Percentiles rank a stretch among this genome's conserved stretches.
phyloP scores from a whole-genome alignment of 2,113 vertebrate species.

The Pseudorasbora parva region DNA sequence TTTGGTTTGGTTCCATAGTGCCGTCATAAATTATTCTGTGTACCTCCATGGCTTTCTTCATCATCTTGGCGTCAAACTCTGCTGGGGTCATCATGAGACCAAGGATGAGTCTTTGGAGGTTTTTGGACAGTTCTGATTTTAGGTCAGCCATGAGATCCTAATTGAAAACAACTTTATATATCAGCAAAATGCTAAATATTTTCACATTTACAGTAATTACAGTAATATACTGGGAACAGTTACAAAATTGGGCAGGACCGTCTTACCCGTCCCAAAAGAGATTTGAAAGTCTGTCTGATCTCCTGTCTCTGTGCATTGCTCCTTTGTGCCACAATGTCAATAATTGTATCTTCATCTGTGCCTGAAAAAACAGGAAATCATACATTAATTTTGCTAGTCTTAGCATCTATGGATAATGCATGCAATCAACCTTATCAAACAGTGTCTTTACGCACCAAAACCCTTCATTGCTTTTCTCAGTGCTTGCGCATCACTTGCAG shows the following conservation, averaged over 20 bases:
- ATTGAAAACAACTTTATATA: neutral
- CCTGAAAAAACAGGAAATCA: conserved; percentile 71
- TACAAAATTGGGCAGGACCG: neutral
- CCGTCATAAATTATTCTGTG: neutral
- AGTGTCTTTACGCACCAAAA: conserved; percentile 77
- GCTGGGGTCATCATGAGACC: conserved; percentile 91
- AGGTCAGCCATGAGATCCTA: conserved; percentile 95
- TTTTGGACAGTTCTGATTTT: conserved; percentile 93
- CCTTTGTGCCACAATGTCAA: conserved; percentile 85
- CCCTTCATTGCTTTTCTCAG: conserved; percentile 98
- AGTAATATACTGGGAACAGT: neutral
- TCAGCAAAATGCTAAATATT: neutral
- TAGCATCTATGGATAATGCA: neutral
- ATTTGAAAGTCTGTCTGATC: conserved; percentile 91
- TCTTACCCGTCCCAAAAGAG: conserved; percentile 90
- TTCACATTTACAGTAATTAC: neutral
- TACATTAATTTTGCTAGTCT: neutral
- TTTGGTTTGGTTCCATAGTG: neutral
- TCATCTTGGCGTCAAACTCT: conserved; percentile 95
- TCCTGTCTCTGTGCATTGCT: conserved; percentile 92
- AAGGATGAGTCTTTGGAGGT: conserved; percentile 88
- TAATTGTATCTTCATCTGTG: conserved; percentile 90
- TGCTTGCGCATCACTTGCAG: conserved; percentile 86
- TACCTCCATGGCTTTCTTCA: conserved; percentile 95
- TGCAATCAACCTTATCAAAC: neutral